A percentile compares a stretch with the other conserved stretches of the same genome.
phyloP scores from a whole-genome alignment of 2,797 vertebrate genomes.

The Lophius americanus region DNA sequence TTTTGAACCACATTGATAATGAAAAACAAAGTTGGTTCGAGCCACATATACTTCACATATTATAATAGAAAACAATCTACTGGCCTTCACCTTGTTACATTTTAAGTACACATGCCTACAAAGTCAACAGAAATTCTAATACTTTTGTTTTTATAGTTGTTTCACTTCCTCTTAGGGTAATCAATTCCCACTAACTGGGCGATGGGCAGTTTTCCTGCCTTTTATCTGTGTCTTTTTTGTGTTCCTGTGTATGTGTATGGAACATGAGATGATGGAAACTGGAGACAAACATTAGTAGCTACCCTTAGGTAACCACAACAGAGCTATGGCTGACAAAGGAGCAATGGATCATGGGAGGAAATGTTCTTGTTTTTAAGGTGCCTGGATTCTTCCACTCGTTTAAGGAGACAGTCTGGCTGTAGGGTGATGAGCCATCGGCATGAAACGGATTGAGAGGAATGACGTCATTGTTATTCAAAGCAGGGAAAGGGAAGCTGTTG shows the following conservation, averaged over 20 bases:
- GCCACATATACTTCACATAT: not conserved
- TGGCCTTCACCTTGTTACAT: not conserved
- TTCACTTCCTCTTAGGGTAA: slow-evolving; percentile 45
- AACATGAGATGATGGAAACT: slow-evolving; percentile 63
- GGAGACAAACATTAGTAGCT: slow-evolving; percentile 57
- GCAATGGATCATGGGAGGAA: slow-evolving; percentile 60
- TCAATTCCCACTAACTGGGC: slow-evolving; percentile 31
- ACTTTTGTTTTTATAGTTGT: slow-evolving; percentile 33
- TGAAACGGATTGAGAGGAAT: slow-evolving; percentile 24
- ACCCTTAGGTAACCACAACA: slow-evolving; percentile 70
- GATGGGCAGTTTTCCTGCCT: slow-evolving; percentile 53
- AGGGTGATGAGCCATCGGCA: slow-evolving; percentile 5
- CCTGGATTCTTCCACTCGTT: slow-evolving; percentile 46
- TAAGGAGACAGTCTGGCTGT: slow-evolving; percentile 29
- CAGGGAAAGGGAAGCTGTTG: slow-evolving; percentile 9
- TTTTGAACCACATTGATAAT: not conserved
- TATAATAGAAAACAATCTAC: slow-evolving; percentile 4
- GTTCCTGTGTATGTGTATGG: slow-evolving; percentile 53
- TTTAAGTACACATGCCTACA: slow-evolving; percentile 27
- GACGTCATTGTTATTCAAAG: slow-evolving; percentile 21
- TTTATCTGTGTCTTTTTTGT: slow-evolving; percentile 57
- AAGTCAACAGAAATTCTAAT: slow-evolving; percentile 28
- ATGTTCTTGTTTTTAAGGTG: slow-evolving; percentile 58
- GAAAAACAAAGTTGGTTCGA: not conserved
- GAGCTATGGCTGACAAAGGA: slow-evolving; percentile 57